These are phyloP conservation scores for Gorsachius magnificus DNA, from an alignment of 2,797 vertebrate genomes.

Conservation along the genomic window DNA sequence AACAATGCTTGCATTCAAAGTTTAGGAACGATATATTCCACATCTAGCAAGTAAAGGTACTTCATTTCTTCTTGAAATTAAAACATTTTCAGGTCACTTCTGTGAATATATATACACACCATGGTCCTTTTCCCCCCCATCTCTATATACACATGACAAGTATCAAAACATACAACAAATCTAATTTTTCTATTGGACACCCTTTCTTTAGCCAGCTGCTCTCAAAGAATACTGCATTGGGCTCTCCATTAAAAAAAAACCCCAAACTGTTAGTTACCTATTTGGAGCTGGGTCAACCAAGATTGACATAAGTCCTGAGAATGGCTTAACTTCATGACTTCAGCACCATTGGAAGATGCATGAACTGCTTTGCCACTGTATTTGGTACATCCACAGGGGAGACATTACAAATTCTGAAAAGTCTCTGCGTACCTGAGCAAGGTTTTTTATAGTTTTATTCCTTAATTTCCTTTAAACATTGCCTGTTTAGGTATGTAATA, in stretches of 20 bases:
- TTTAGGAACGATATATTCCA: neutral
- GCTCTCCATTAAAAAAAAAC: neutral
- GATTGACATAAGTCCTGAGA: neutral
- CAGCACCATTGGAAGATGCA: neutral
- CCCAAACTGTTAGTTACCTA: neutral
- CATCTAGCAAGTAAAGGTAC: neutral
- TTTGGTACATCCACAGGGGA: neutral
- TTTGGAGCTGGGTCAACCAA: neutral
- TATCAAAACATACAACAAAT: neutral
- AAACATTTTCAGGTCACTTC: neutral
- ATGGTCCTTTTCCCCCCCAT: neutral
- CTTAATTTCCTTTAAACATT: neutral
- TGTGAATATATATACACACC: neutral
- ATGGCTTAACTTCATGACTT: neutral
- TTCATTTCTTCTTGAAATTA: neutral
- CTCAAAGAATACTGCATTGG: neutral
- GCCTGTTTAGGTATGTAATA: neutral
- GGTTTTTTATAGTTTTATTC: neutral
- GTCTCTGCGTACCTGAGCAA: neutral
- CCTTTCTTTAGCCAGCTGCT: neutral
- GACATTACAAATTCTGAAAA: neutral
- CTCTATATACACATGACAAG: neutral
- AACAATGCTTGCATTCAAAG: neutral
- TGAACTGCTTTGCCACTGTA: neutral
- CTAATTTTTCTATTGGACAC: neutral